Conservation (phyloP, 1,140 invertebrate species). For the Euwallacea similis region DNA sequence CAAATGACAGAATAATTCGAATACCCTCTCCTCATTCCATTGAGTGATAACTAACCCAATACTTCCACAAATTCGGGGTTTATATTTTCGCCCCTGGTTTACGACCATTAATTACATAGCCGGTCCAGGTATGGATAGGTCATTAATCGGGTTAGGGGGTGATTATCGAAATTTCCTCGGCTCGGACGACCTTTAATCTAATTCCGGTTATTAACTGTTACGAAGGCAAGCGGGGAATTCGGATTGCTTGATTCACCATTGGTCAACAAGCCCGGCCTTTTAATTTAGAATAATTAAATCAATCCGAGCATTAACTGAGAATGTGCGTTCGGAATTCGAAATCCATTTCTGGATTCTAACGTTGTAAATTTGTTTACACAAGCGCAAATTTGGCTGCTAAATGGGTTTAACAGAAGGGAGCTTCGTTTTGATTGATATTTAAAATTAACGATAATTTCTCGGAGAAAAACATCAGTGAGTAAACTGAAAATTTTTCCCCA, state of each 20-base stretch:
- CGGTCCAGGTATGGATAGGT: neutral
- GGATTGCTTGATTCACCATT: slow-evolving; percentile 4
- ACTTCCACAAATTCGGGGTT: neutral
- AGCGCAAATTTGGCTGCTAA: no score
- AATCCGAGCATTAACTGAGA: neutral
- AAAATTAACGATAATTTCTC: no score
- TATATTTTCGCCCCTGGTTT: neutral
- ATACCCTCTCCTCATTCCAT: no score
- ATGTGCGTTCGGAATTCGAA: neutral
- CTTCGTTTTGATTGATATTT: no score
- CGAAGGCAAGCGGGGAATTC: slow-evolving; percentile 9
- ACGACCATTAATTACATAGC: neutral
- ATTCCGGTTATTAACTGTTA: slow-evolving; percentile 10
- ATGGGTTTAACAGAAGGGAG: no score
- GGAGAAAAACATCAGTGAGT: no score
- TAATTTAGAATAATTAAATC: slow-evolving; percentile 9
- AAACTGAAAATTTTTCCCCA: no score
- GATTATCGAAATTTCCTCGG: slow-evolving; percentile 11
- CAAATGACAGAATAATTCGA: no score
- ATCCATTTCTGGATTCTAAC: no score
- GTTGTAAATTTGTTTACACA: no score
- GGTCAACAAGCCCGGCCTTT: slow-evolving; percentile 3
- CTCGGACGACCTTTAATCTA: slow-evolving; percentile 14
- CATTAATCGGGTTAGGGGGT: slow-evolving; percentile 14
- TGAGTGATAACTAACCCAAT: no score